phyloP scores from a whole-genome alignment of 2,888 invertebrate genomes.

The Cantharis nigra region DNA sequence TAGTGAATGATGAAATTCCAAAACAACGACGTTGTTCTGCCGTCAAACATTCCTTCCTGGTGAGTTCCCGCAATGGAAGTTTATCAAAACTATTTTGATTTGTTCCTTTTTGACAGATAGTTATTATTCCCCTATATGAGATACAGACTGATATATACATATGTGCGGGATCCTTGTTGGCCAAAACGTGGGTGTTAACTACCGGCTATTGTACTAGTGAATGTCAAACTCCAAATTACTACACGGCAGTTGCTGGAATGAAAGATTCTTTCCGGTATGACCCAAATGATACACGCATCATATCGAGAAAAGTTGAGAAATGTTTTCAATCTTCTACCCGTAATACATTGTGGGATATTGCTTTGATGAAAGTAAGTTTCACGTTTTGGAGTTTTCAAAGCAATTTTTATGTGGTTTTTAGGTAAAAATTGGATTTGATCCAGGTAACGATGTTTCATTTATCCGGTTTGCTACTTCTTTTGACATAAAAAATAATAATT shows the following conservation, averaged over 20 bases:
- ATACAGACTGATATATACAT: rapidly evolving
- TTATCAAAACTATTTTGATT: not conserved
- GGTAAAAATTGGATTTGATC: not conserved
- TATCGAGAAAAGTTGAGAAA: not conserved
- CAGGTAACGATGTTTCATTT: not conserved
- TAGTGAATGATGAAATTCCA: too few species aligned
- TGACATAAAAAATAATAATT: not conserved
- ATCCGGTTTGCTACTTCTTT: not conserved
- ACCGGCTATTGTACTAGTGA: not conserved
- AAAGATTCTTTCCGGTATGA: rapidly evolving
- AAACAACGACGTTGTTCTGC: too few species aligned
- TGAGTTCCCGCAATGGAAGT: not conserved
- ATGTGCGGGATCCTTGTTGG: not conserved
- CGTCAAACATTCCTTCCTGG: not conserved
- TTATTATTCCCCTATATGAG: not conserved
- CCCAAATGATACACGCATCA: not conserved
- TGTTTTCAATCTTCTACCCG: not conserved
- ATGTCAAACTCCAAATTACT: not conserved
- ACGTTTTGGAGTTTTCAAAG: not conserved
- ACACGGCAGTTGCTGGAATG: not conserved
- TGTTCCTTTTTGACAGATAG: not conserved
- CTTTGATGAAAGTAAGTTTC: not conserved
- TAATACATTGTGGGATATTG: not conserved
- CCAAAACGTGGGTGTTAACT: not conserved
- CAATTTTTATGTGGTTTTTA: not conserved